Conservation (phyloP, 2,113 vertebrate genomes). For the Paracanthobrama guichenoti region DNA sequence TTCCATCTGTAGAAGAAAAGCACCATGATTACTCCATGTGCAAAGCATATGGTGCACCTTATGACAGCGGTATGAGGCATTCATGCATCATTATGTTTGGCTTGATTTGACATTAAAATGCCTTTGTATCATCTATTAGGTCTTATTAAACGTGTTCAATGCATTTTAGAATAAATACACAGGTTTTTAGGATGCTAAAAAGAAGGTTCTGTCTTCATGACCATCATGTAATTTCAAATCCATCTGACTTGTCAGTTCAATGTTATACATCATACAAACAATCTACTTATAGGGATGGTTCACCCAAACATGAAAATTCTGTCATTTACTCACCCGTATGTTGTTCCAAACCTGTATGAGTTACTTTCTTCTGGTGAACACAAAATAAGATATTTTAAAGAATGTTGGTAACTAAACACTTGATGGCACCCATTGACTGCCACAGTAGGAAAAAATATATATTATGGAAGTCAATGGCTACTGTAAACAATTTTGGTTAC, state of each 20-base stretch:
- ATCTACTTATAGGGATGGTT: not conserved
- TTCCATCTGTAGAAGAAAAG: slow-evolving; percentile 20
- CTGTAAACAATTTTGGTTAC: not conserved
- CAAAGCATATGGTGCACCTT: slow-evolving; percentile 1
- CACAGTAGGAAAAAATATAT: not conserved
- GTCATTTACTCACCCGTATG: too few relatives aligned
- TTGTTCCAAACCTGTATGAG: too few relatives aligned
- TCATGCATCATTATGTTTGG: not conserved
- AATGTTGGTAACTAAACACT: too few relatives aligned
- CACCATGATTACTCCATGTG: not conserved
- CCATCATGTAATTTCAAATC: not conserved
- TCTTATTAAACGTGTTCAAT: not conserved
- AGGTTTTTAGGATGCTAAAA: slow-evolving; percentile 25
- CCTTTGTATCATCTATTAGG: not conserved
- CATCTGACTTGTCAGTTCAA: not conserved
- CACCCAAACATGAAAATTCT: too few relatives aligned
- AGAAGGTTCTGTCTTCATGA: not conserved
- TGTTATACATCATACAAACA: not conserved
- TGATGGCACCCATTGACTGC: too few relatives aligned
- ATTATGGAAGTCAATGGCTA: not conserved
- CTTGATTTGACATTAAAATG: not conserved
- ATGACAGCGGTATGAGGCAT: not conserved
- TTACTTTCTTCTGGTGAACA: not conserved
- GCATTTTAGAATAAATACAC: not conserved
- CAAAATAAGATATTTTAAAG: too few relatives aligned